phyloP scores from a whole-genome alignment of 2,888 invertebrate genomes.

The Thereva unica region DNA sequence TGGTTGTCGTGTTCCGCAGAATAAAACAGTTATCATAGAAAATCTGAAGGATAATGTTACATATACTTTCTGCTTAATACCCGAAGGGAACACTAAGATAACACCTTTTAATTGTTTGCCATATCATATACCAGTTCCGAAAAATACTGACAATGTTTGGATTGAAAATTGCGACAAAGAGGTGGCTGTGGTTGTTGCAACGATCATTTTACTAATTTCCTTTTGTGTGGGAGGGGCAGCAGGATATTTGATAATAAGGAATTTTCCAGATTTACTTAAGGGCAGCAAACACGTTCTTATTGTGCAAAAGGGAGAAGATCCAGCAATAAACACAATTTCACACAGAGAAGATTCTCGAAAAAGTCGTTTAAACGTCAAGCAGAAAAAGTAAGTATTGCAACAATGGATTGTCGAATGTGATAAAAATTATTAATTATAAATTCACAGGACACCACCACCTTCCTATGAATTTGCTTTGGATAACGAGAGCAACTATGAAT shows the following conservation, averaged over 20 bases:
- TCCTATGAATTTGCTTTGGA: slow-evolving; percentile 18
- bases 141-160: slow-evolving; percentile 41
- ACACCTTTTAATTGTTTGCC: slow-evolving; percentile 53
- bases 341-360: slow-evolving; percentile 42
- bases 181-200: slow-evolving; percentile 50
- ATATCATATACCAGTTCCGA: slow-evolving; percentile 47
- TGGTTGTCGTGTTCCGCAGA: slow-evolving; percentile 19
- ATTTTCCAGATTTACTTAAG: slow-evolving; percentile 50
- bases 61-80: slow-evolving; percentile 52
- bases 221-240: slow-evolving; percentile 48
- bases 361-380: slow-evolving; percentile 10
- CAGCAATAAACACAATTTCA: slow-evolving; percentile 48
- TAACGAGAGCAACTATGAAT: slow-evolving; percentile 38
- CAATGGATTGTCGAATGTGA: not conserved
- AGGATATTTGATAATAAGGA: slow-evolving; percentile 50
- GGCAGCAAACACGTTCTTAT: slow-evolving; percentile 52
- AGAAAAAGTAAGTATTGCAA: slow-evolving; percentile 40
- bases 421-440: slow-evolving; percentile 6
- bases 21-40: slow-evolving; percentile 44
- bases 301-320: slow-evolving; percentile 48
- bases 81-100: slow-evolving; percentile 42
- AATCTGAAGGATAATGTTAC: slow-evolving; percentile 47
- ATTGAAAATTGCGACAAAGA: slow-evolving; percentile 47
- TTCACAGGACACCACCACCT: slow-evolving; percentile 39
- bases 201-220: slow-evolving; percentile 49